Percentiles rank a stretch among this genome's conserved stretches.
These are phyloP conservation scores for Drosophila truncata DNA, from an alignment of 1,140 invertebrate species.

Conservation along the genomic window DNA sequence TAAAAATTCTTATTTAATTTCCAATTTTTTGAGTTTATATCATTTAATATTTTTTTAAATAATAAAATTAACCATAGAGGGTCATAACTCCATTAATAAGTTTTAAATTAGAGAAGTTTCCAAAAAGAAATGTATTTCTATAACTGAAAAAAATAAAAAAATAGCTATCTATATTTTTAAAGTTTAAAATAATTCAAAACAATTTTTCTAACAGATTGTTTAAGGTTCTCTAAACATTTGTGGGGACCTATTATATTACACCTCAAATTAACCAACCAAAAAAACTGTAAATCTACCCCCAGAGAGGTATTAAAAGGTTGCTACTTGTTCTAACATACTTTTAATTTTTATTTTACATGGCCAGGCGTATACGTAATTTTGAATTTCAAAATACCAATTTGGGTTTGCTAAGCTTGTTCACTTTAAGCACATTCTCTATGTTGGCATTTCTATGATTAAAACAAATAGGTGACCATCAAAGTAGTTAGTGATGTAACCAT, in stretches of 20 bases:
- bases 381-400: neutral
- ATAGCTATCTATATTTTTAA: too few relatives aligned
- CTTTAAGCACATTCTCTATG: neutral
- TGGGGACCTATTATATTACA: accelerated
- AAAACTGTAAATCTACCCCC: too few relatives aligned
- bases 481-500: neutral
- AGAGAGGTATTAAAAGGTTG: neutral
- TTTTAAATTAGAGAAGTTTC: too few relatives aligned
- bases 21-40: too few relatives aligned
- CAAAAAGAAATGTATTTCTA: too few relatives aligned
- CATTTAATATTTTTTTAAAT: too few relatives aligned
- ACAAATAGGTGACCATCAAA: constrained; percentile 5
- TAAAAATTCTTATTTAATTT: too few relatives aligned
- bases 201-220: neutral
- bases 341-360: neutral
- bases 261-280: neutral
- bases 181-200: neutral
- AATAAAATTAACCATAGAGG: too few relatives aligned
- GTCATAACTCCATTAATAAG: too few relatives aligned
- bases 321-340: neutral
- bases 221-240: neutral
- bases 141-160: too few relatives aligned
- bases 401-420: neutral
- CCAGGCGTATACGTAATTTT: constrained; percentile 12
- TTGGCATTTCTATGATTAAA: constrained; percentile 7